phyloP scores from a whole-genome alignment of 2,797 vertebrate species.

The Ctenochaetus hawaiiensis region DNA sequence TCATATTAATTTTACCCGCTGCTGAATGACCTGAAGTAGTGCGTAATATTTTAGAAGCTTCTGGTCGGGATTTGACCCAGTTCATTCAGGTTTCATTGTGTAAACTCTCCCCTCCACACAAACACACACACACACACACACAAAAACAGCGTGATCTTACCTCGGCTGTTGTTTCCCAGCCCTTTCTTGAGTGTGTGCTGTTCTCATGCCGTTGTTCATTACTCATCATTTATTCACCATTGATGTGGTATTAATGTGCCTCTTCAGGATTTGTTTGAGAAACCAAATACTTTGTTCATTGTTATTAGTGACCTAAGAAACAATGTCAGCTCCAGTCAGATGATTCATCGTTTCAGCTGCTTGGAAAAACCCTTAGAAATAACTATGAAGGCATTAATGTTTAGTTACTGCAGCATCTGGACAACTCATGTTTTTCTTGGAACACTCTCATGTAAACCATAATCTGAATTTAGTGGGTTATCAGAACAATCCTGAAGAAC shows the following conservation, averaged over 20 bases:
- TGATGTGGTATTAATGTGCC: conserved; percentile 29
- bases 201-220: conserved; percentile 12
- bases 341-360: conserved; percentile 29
- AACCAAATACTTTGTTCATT: conserved; percentile 4
- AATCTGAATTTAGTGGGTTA: background rate
- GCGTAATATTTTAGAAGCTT: conserved; percentile 1
- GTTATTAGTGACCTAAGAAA: conserved; percentile 17
- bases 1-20: conserved; percentile 22
- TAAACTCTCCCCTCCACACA: background rate
- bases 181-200: background rate
- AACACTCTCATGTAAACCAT: background rate
- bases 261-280: conserved; percentile 16
- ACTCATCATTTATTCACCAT: conserved; percentile 29
- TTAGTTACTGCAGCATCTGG: background rate
- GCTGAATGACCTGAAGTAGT: background rate
- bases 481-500: background rate
- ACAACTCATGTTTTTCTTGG: background rate
- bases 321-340: background rate
- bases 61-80: background rate
- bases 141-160: background rate
- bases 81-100: conserved; percentile 13
- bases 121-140: too few relatives aligned
- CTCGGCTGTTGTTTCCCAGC: conserved; percentile 19
- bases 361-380: background rate
- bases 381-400: background rate